A percentile compares a stretch with the other conserved stretches of the same genome.
phyloP scores from a whole-genome alignment of 2,113 vertebrate genomes.

The Coptodon rendalli region DNA sequence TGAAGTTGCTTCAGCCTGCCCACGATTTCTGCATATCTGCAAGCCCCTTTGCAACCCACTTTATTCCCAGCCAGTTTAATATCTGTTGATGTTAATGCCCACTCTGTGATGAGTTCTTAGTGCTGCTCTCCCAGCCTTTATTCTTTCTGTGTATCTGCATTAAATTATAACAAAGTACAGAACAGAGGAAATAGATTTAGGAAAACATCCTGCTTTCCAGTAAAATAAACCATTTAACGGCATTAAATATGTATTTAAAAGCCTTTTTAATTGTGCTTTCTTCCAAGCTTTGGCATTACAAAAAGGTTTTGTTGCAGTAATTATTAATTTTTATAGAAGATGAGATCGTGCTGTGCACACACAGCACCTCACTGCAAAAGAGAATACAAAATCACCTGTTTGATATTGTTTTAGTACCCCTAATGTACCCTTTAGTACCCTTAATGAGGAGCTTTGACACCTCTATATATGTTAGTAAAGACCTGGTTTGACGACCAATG shows the following conservation, averaged over 20 bases:
- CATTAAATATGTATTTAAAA: not conserved
- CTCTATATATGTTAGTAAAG: not conserved
- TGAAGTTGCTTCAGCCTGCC: not conserved
- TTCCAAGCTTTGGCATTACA: not conserved
- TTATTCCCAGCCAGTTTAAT: not conserved
- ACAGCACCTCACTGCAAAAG: not conserved
- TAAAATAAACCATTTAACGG: not conserved
- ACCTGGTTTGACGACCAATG: no score
- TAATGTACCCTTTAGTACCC: not conserved
- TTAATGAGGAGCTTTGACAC: not conserved
- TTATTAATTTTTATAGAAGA: not conserved
- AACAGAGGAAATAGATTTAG: not conserved
- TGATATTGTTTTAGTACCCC: accelerated
- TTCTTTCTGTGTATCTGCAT: not conserved
- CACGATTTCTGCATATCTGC: not conserved
- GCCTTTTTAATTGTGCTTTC: not conserved
- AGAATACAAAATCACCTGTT: not conserved
- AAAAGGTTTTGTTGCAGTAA: not conserved
- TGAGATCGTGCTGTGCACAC: not conserved
- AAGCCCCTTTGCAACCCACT: not conserved
- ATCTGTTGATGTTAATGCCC: not conserved
- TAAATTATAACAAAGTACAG: not conserved
- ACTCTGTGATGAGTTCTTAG: accelerated
- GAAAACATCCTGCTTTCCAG: not conserved
- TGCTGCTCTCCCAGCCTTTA: not conserved